Base-by-base conservation (phyloP, 2,113 vertebrate species). In the Halcyon senegalensis region DNA sequence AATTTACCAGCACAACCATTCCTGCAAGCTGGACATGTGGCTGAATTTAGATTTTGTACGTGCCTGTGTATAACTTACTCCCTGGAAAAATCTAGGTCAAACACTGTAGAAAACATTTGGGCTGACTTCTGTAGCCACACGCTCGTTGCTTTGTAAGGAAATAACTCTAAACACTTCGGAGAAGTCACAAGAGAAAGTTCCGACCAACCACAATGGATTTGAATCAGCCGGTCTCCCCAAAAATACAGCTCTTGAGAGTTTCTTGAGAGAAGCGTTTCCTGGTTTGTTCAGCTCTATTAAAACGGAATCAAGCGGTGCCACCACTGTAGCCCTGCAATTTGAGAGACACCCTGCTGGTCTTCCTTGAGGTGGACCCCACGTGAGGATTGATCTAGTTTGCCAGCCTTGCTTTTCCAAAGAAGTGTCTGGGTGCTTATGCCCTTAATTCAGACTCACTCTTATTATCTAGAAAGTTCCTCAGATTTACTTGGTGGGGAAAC, bases 1-100 rank as follows among this genome's bases (percentile, higher is more conserved):
- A 9, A 60, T 86, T 93, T 89, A 74, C 72, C 79, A 92, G 83
- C 33, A 37, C 35, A 70, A 50, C 23, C 21, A 37, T 28, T 82
- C 70, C 44, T 13, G 63, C 62, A 48, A 80, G 35, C 5, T 11
- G 91, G 68, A 50, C 55, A 63, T 23, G 48, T 67, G 77, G 73
- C 58, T 44, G 89, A 46, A 78, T 87, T 84, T 13, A n/a, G 91
- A 68, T 84, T 81, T 72, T 58, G 39, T 56, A 55, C 66, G 23
- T 83, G 78, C 44, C 35, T 17, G 23, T 70, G 43, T 59, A 39
- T 13, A 81, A 69, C 66, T 41, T 64, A 82, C 46, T 70, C 46
- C 56, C 83, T 90, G n/a, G 53, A 67, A 90, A 81, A 89, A 94
- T 84, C 66, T 87, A 63, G 89, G 92, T 96, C 92, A 91, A 48